phyloP scores from a whole-genome alignment of 1,140 invertebrate genomes.

The Drosophila miranda region DNA sequence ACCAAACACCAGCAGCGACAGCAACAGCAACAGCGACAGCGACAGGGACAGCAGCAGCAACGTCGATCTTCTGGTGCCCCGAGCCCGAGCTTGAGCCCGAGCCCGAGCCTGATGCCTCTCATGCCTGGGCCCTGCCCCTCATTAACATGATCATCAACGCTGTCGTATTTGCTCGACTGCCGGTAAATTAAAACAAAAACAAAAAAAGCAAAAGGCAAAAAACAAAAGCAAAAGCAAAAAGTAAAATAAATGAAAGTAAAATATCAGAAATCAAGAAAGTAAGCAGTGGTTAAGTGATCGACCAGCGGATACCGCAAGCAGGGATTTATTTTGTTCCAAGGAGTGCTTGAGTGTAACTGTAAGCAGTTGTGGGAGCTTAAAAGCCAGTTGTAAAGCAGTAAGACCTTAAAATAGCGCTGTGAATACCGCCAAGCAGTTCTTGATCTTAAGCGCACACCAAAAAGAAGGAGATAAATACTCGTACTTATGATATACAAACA shows the following conservation, averaged over 20 bases:
- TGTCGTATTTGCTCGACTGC: slow-evolving; percentile 76
- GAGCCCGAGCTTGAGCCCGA: background rate
- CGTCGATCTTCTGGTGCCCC: slow-evolving; percentile 9
- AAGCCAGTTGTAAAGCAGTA: too few relatives aligned
- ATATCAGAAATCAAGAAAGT: slow-evolving; percentile 9
- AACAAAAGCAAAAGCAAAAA: background rate
- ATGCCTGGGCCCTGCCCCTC: slow-evolving; percentile 56
- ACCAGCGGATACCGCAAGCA: slow-evolving; percentile 12
- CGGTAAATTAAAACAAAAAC: slow-evolving; percentile 64
- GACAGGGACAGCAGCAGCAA: slow-evolving; percentile 21
- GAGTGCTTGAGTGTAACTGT: too few relatives aligned
- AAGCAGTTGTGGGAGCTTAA: too few relatives aligned
- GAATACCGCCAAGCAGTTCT: too few relatives aligned
- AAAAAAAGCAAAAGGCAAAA: slow-evolving; percentile 9
- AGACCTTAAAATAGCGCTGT: too few relatives aligned
- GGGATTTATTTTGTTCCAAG: background rate
- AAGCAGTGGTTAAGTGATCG: background rate
- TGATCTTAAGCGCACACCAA: too few relatives aligned
- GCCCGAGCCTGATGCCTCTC: slow-evolving; percentile 2
- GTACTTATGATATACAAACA: too few relatives aligned
- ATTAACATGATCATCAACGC: slow-evolving; percentile 81
- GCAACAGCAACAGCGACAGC: background rate
- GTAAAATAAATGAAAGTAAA: slow-evolving; percentile 9
- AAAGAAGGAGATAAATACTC: too few relatives aligned
- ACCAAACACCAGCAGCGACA: slow-evolving; percentile 63